These are phyloP conservation scores for Brachyptera risi DNA, from an alignment of 2,888 invertebrate species.

Conservation along the genomic window DNA sequence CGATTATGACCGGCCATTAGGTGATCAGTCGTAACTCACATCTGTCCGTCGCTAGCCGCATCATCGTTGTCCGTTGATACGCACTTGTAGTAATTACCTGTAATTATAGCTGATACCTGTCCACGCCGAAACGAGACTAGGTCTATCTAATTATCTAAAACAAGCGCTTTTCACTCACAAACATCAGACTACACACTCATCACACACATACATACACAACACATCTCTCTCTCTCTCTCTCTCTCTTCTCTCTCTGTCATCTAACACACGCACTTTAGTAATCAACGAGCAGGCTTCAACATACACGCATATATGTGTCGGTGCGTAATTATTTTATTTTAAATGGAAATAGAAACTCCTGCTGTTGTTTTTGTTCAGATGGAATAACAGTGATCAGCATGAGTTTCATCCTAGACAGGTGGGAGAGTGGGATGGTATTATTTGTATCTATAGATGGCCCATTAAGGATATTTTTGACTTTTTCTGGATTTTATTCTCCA, in stretches of 20 bases:
- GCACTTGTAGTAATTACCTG: background rate
- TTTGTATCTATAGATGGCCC: too few relatives aligned
- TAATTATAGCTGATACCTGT: slow-evolving; percentile 5
- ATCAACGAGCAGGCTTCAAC: background rate
- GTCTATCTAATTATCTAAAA: background rate
- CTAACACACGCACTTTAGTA: background rate
- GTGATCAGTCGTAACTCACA: background rate
- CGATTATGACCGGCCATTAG: too few relatives aligned
- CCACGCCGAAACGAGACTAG: background rate
- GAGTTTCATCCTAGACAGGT: too few relatives aligned
- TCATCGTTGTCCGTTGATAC: too few relatives aligned
- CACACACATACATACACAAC: background rate
- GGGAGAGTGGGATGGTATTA: too few relatives aligned
- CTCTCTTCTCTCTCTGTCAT: too few relatives aligned
- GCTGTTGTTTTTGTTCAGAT: background rate
- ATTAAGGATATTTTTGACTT: too few relatives aligned
- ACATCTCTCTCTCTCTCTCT: too few relatives aligned
- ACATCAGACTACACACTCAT: background rate
- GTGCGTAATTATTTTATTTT: slow-evolving; percentile 20
- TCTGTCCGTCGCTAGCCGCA: background rate
- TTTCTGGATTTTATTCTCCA: too few relatives aligned
- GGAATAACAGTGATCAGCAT: background rate
- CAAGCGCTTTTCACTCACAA: background rate
- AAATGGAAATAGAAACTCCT: background rate
- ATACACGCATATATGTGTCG: slow-evolving; percentile 11